These are phyloP conservation scores for Chloroceryle amazona DNA, from an alignment of 2,797 vertebrate genomes.

Conservation along the genomic window DNA sequence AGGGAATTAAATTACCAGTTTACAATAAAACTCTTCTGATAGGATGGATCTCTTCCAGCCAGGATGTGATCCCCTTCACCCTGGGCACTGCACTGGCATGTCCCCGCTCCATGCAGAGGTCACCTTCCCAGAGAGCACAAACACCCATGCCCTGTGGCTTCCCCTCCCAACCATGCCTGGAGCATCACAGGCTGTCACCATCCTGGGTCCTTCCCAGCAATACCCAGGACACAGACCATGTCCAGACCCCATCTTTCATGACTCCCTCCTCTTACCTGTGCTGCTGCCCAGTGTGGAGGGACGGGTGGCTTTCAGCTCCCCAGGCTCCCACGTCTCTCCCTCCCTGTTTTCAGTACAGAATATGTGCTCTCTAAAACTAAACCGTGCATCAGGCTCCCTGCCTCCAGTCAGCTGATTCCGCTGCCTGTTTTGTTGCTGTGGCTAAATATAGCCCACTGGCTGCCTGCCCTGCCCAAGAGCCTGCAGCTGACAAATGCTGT, in stretches of 20 bases:
- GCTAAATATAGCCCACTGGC: constrained; percentile 73
- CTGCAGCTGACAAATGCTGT: not conserved
- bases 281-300: not conserved
- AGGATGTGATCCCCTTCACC: fast-evolving
- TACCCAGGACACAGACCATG: fast-evolving
- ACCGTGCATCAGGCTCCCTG: constrained; percentile 53
- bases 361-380: constrained; percentile 33
- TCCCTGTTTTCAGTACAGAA: not conserved
- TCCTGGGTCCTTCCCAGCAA: fast-evolving
- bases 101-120: not conserved
- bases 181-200: not conserved
- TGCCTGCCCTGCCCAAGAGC: constrained; percentile 45
- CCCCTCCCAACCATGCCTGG: not conserved
- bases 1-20: not conserved
- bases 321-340: not conserved
- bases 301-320: not conserved
- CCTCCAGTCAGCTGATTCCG: constrained; percentile 73
- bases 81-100: fast-evolving
- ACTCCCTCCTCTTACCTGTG: constrained; percentile 42
- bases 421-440: constrained; percentile 66
- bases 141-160: not conserved
- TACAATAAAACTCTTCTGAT: not conserved
- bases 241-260: not conserved
- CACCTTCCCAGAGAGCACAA: not conserved
- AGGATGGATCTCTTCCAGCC: not conserved